Conservation (phyloP, 2,888 invertebrate species). For the Mesorhabditis sp. region DNA sequence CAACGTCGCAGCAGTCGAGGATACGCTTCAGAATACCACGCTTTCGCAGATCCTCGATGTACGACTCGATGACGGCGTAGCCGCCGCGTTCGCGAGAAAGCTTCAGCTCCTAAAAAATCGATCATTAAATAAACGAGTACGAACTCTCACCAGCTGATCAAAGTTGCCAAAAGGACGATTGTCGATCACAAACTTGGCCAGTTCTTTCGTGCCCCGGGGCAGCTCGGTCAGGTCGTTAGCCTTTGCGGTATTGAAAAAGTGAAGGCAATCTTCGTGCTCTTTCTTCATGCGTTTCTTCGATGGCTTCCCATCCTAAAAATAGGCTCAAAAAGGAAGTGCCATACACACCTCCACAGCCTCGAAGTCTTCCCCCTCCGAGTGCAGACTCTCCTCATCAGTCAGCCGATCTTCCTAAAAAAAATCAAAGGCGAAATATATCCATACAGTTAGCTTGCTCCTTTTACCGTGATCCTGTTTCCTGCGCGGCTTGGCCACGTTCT, state of each 20-base stretch:
- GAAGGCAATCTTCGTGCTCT: slow-evolving; percentile 10
- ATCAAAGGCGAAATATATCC: too few species aligned
- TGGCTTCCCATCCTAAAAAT: neutral
- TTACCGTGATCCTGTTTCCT: too few species aligned
- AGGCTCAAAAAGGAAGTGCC: too few species aligned
- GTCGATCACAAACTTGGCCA: slow-evolving; percentile 24
- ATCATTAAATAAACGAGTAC: neutral
- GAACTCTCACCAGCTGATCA: slow-evolving; percentile 20
- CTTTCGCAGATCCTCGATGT: slow-evolving; percentile 44
- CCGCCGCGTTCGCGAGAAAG: slow-evolving; percentile 14
- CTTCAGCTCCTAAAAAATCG: slow-evolving; percentile 4
- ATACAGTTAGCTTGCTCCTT: too few species aligned
- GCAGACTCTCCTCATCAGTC: too few species aligned
- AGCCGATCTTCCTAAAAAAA: too few species aligned
- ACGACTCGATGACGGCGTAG: slow-evolving; percentile 26
- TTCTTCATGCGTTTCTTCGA: neutral
- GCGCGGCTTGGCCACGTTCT: too few species aligned
- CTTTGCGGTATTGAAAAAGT: slow-evolving; percentile 29
- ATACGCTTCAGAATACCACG: slow-evolving; percentile 42
- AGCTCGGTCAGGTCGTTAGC: slow-evolving; percentile 24
- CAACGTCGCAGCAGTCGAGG: slow-evolving; percentile 40
- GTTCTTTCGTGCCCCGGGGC: slow-evolving; percentile 31
- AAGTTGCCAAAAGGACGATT: slow-evolving; percentile 26
- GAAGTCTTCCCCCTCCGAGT: too few species aligned
- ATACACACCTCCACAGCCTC: too few species aligned